Percentiles rank a stretch among this genome's conserved stretches.
Evolutionary conservation across 2,888 invertebrate species (phyloP).

Genomic region (Campopleginae sp.): DNA sequence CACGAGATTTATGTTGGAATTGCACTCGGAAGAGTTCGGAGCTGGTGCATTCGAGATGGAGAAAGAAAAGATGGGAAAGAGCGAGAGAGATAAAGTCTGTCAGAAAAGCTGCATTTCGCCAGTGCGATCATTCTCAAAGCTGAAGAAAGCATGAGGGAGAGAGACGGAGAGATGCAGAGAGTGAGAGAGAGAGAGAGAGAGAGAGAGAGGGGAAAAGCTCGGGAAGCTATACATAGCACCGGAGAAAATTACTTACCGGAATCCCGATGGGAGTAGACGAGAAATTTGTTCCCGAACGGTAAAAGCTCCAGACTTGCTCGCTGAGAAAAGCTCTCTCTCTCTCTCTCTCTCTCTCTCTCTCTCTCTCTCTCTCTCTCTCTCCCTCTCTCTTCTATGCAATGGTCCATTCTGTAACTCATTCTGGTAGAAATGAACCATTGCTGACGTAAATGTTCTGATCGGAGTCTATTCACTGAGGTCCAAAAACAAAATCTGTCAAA

Average conservation of each 20-base stretch:
- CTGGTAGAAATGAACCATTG: neutral
- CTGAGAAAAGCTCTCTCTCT: conserved; percentile 18
- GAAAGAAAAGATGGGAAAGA: conserved; percentile 2
- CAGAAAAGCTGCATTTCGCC: conserved; percentile 46
- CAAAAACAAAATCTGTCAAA: neutral
- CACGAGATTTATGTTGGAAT: conserved; percentile 55
- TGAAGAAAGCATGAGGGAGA: conserved; percentile 12
- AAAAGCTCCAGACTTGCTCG: conserved; percentile 58
- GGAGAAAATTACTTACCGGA: conserved; percentile 69
- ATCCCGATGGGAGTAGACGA: conserved; percentile 67
- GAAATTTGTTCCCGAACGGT: conserved; percentile 67
- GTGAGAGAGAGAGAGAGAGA: neutral
- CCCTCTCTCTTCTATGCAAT: conserved; percentile 41
- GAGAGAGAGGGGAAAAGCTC: neutral
- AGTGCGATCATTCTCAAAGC: conserved; percentile 36
- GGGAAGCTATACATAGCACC: conserved; percentile 36
- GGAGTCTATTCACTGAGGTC: neutral
- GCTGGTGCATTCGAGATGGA: conserved; percentile 1
- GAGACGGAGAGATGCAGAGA: too few species aligned
- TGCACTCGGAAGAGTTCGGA: conserved; percentile 37
- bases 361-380: conserved; percentile 37
- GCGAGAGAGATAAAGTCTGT: conserved; percentile 5
- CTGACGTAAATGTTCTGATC: conserved; percentile 49
- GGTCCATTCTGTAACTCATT: conserved; percentile 18
- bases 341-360: conserved; percentile 11